Percentiles rank a stretch among this genome's conserved stretches.
Evolutionary conservation across 2,888 invertebrate genomes (phyloP).

Genomic region (Rhamnusium bicolor): DNA sequence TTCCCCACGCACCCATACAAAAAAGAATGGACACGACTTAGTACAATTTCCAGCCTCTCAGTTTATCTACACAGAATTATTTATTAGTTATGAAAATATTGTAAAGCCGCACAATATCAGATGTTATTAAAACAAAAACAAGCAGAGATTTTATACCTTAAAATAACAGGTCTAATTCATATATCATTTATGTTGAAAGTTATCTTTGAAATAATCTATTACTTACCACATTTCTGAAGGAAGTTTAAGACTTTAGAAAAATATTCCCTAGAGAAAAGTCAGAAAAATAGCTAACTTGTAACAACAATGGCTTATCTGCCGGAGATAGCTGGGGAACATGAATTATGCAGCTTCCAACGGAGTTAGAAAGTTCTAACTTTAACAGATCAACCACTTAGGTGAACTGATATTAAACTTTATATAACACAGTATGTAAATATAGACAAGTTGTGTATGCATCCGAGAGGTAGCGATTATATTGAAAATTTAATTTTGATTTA

Average conservation of each 20-base stretch:
- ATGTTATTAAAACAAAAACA: no score
- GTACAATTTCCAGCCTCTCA: no score
- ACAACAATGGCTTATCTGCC: slow-evolving; percentile 65
- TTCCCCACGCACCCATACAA: no score
- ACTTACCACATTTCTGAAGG: slow-evolving; percentile 38
- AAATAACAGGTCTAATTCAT: slow-evolving; percentile 28
- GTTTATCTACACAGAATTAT: no score
- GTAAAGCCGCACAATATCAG: no score
- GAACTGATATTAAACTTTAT: slow-evolving; percentile 44
- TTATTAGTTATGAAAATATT: no score
- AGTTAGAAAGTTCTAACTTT: slow-evolving; percentile 56
- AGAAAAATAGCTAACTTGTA: slow-evolving; percentile 63
- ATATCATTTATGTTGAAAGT: slow-evolving; percentile 31
- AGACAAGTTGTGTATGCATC: not conserved
- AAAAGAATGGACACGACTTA: no score
- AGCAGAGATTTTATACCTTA: not conserved
- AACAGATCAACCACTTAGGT: slow-evolving; percentile 56
- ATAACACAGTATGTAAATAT: slow-evolving; percentile 29
- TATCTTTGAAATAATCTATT: slow-evolving; percentile 41
- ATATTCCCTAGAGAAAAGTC: slow-evolving; percentile 54
- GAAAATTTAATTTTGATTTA: not conserved
- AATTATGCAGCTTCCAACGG: slow-evolving; percentile 64
- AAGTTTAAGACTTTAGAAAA: slow-evolving; percentile 49
- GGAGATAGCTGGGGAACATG: slow-evolving; percentile 64
- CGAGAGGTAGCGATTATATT: not conserved